Conservation (phyloP, 37 sponge, comb jelly and placozoan species). For the Halichondria panicea region DNA sequence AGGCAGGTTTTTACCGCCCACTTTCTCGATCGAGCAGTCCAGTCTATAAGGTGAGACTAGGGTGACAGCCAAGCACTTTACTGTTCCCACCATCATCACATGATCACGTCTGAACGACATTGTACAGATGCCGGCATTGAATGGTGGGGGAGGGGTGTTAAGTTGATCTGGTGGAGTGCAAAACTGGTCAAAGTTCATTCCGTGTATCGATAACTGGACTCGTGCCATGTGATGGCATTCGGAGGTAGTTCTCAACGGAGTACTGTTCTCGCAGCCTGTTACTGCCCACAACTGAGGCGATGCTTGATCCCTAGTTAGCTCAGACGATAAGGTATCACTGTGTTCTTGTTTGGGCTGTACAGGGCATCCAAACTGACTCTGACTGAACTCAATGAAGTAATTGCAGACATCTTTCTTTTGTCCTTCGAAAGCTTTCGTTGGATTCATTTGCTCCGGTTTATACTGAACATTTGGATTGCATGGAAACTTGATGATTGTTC, state of each 20-base stretch:
- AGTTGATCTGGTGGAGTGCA: no score
- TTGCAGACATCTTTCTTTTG: slow-evolving; percentile 42
- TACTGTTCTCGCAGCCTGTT: slow-evolving; percentile 47
- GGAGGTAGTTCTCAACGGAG: slow-evolving; percentile 23
- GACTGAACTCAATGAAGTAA: slow-evolving; percentile 59
- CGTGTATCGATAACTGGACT: slow-evolving; percentile 31
- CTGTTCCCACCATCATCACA: slow-evolving; percentile 19
- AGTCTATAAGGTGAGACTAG: slow-evolving; percentile 24
- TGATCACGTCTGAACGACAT: slow-evolving; percentile 10
- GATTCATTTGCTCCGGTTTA: not conserved
- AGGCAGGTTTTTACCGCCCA: slow-evolving; percentile 13
- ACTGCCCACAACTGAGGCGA: slow-evolving; percentile 48
- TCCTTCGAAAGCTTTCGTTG: slow-evolving; percentile 43
- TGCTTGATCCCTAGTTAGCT: not conserved
- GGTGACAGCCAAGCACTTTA: slow-evolving; percentile 6
- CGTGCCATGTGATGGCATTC: slow-evolving; percentile 42
- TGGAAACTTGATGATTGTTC: slow-evolving; percentile 45
- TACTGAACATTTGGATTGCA: slow-evolving; percentile 25
- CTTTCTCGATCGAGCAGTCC: slow-evolving; percentile 45
- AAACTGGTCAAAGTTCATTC: slow-evolving; percentile 26
- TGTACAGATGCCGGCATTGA: slow-evolving; percentile 7
- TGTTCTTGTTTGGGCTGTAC: not conserved
- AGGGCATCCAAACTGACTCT: slow-evolving; percentile 52
- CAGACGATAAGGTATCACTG: not conserved
- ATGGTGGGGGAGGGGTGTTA: no score